A percentile compares a stretch with the other conserved stretches of the same genome.
Evolutionary conservation across 2,113 vertebrate species (phyloP).

Genomic region (Protobothrops mucrosquamatus): DNA sequence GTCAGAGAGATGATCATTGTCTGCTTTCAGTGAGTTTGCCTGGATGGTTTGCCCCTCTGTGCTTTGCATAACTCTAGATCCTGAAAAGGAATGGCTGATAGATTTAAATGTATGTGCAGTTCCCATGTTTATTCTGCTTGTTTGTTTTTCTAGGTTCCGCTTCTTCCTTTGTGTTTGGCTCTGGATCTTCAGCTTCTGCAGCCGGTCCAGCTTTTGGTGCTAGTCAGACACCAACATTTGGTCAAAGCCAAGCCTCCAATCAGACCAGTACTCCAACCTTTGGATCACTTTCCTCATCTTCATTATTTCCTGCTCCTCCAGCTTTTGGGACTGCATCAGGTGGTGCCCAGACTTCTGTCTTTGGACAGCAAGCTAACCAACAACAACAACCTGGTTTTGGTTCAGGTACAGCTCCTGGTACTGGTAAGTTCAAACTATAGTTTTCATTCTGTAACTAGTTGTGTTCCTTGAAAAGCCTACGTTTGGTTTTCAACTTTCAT

Average conservation of each 20-base stretch:
- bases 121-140: background rate
- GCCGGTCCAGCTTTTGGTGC: constrained; percentile 76
- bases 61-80: background rate
- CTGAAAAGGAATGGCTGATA: background rate
- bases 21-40: background rate
- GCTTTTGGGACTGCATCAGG: constrained; percentile 83
- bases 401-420: constrained; percentile 67
- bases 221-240: constrained; percentile 80
- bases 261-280: constrained; percentile 76
- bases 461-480: background rate
- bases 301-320: constrained; percentile 74
- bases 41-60: background rate
- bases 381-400: constrained; percentile 78
- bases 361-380: constrained; percentile 79
- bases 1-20: background rate
- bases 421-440: constrained; percentile 67
- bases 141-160: constrained; percentile 55
- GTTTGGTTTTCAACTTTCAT: background rate
- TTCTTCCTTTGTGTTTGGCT: constrained; percentile 79
- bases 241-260: constrained; percentile 70
- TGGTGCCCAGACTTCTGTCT: constrained; percentile 75
- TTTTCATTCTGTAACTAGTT: background rate
- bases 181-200: constrained; percentile 61
- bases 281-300: constrained; percentile 67
- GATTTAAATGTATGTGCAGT: background rate